phyloP scores from a whole-genome alignment of 2,113 vertebrate genomes.

The Laticauda colubrina region DNA sequence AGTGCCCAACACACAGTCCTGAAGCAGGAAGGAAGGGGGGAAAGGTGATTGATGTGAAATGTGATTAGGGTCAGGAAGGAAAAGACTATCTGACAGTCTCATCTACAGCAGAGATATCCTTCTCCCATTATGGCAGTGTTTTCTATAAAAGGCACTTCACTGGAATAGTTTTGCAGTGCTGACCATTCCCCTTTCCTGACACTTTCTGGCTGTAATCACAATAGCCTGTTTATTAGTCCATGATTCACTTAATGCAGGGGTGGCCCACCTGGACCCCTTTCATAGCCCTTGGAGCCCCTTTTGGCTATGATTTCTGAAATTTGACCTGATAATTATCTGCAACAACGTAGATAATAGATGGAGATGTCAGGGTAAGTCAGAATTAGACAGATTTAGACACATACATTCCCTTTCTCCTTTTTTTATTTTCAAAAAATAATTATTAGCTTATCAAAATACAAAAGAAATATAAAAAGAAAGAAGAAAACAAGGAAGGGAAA shows the following conservation, averaged over 20 bases:
- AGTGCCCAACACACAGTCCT: conserved; percentile 85
- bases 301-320: neutral
- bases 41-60: neutral
- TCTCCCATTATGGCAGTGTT: neutral
- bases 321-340: neutral
- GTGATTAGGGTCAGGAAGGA: neutral
- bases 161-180: neutral
- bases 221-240: neutral
- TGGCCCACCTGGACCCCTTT: neutral
- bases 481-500: too few relatives aligned
- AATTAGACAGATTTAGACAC: neutral
- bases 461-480: too few relatives aligned
- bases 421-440: too few relatives aligned
- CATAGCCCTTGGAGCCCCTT: neutral
- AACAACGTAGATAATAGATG: neutral
- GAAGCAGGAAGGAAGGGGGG: rapidly evolving
- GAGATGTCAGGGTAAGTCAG: neutral
- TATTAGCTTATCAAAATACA: too few relatives aligned
- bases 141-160: neutral
- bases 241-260: neutral
- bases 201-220: neutral
- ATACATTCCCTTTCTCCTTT: neutral
- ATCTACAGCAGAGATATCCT: neutral
- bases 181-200: neutral
- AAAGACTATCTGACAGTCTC: neutral